phyloP scores from a whole-genome alignment of 2,888 invertebrate genomes.

The Anoplius nigerrimus region DNA sequence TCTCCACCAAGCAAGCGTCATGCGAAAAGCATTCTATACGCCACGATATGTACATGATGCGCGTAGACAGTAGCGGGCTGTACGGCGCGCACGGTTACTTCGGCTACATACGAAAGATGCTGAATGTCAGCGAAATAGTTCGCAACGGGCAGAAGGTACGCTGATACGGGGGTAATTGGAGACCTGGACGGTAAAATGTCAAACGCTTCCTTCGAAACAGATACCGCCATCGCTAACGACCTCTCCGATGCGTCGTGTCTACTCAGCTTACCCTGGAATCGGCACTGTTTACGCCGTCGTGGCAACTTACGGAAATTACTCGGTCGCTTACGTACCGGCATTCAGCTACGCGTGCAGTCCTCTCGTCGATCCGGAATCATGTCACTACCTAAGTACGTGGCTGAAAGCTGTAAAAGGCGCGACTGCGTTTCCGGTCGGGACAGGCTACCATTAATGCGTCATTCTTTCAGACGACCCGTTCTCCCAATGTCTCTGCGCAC shows the following conservation, averaged over 20 bases:
- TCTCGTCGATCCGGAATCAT: conserved; percentile 61
- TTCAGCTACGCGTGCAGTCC: conserved; percentile 82
- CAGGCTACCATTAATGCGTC: neutral
- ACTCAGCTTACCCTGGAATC: conserved; percentile 80
- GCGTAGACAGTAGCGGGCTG: conserved; percentile 77
- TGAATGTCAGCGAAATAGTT: conserved; percentile 77
- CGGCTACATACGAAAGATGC: conserved; percentile 79
- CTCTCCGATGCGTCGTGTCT: conserved; percentile 75
- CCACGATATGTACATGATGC: conserved; percentile 79
- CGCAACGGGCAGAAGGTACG: conserved; percentile 77
- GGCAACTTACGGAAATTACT: conserved; percentile 74
- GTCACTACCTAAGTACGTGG: conserved; percentile 42
- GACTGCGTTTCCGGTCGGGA: neutral
- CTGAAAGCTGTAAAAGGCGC: too few relatives aligned
- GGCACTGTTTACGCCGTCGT: conserved; percentile 80
- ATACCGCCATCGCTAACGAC: conserved; percentile 58
- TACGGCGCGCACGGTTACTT: conserved; percentile 79
- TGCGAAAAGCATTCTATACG: conserved; percentile 72
- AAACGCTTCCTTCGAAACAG: conserved; percentile 61
- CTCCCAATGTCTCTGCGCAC: conserved; percentile 72
- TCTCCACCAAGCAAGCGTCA: conserved; percentile 42
- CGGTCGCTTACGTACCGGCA: conserved; percentile 82
- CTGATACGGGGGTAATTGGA: too few relatives aligned
- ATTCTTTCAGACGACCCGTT: conserved; percentile 42
- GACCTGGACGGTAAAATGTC: too few relatives aligned